Evolutionary conservation across 2,113 vertebrate genomes (phyloP).

Genomic region (Rhinoptilus africanus): DNA sequence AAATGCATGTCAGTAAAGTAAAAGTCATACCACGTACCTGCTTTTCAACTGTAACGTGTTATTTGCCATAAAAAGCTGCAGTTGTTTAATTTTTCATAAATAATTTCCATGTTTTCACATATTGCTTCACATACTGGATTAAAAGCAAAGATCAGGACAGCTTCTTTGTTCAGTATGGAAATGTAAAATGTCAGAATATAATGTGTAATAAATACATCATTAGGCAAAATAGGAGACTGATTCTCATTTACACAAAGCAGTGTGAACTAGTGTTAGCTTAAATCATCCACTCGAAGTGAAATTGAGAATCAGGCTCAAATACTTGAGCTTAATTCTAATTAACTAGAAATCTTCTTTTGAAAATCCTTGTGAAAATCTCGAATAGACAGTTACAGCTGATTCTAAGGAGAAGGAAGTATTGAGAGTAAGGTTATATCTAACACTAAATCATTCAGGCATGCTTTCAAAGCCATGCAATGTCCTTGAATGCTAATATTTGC

Average conservation of each 20-base stretch:
- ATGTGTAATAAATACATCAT: neutral
- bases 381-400: neutral
- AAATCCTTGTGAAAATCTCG: conserved; percentile 9
- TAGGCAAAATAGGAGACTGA: neutral
- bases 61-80: conserved; percentile 1
- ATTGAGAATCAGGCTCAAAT: neutral
- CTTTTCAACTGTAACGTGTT: neutral
- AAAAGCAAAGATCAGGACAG: neutral
- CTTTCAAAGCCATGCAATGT: neutral
- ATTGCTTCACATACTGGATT: neutral
- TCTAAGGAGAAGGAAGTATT: neutral
- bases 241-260: neutral
- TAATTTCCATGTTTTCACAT: neutral
- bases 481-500: neutral
- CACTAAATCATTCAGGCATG: neutral
- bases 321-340: neutral
- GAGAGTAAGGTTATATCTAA: neutral
- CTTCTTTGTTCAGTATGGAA: neutral
- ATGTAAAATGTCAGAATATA: neutral
- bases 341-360: neutral
- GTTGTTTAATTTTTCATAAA: conserved; percentile 45
- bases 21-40: neutral
- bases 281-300: neutral
- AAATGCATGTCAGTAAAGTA: conserved; percentile 10
- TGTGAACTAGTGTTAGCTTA: neutral